Evolutionary conservation across 2,797 vertebrate species (phyloP).

Genomic region (Fringilla coelebs): DNA sequence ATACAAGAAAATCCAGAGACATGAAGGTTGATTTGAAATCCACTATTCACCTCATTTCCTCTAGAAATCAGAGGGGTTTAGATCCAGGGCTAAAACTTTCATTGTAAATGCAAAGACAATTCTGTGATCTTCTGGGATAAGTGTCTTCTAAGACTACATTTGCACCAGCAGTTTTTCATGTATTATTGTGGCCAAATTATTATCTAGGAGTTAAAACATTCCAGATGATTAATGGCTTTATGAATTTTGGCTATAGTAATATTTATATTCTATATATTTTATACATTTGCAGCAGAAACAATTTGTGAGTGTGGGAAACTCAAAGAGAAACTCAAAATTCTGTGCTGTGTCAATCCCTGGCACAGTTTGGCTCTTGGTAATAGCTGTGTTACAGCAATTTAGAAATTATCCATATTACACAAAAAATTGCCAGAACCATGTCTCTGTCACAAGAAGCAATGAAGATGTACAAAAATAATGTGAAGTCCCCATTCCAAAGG

Average conservation of each 20-base stretch:
- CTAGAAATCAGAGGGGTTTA: neutral
- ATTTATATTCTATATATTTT: neutral
- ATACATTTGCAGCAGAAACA: neutral
- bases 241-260: neutral
- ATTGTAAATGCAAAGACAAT: neutral
- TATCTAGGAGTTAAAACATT: neutral
- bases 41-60: neutral
- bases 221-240: neutral
- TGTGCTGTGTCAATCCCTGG: neutral
- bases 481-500: neutral
- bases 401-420: neutral
- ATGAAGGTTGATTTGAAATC: neutral
- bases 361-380: neutral
- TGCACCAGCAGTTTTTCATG: neutral
- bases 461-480: neutral
- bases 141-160: neutral
- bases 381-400: neutral
- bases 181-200: neutral
- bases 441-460: neutral
- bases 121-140: neutral
- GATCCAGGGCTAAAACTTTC: neutral
- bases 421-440: neutral
- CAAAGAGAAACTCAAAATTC: neutral
- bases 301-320: neutral
- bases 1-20: neutral